Conservation (phyloP, 2,113 vertebrate species). For the Eretmochelys imbricata region DNA sequence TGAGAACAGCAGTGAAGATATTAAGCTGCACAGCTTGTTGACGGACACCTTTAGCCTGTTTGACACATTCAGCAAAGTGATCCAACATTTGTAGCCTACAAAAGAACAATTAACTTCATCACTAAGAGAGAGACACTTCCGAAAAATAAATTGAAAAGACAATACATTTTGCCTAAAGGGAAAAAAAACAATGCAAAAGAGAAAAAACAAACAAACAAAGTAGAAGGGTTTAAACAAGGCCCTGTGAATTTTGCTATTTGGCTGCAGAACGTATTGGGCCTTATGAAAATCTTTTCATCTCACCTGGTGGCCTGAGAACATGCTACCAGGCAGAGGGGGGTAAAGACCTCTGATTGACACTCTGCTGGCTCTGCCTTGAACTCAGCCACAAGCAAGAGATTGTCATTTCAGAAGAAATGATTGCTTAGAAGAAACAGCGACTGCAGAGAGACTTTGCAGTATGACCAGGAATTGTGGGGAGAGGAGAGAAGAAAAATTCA, state of each 20-base stretch:
- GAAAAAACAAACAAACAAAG: not conserved
- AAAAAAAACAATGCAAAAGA: not conserved
- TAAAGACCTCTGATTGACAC: not conserved
- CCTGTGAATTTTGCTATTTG: not conserved
- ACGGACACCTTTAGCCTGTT: constrained; percentile 97
- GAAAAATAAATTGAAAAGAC: not conserved
- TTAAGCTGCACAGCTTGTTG: constrained; percentile 99
- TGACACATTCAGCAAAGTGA: constrained; percentile 99
- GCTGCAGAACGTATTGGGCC: not conserved
- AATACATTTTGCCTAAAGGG: not conserved
- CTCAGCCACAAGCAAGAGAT: not conserved
- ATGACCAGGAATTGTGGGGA: not conserved
- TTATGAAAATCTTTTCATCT: not conserved
- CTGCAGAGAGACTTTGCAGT: not conserved
- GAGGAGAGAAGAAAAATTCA: not conserved
- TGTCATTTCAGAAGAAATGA: constrained; percentile 2
- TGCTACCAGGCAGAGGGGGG: not conserved
- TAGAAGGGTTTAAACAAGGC: not conserved
- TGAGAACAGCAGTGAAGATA: constrained; percentile 98
- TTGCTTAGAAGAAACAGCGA: not conserved
- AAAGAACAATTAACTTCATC: constrained; percentile 13
- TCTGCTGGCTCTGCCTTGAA: not conserved
- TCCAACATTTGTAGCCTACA: constrained; percentile 97
- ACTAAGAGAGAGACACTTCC: not conserved
- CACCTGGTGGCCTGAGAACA: not conserved